Conservation (phyloP, 2,888 invertebrate species). For the Isotomurus palustris region DNA sequence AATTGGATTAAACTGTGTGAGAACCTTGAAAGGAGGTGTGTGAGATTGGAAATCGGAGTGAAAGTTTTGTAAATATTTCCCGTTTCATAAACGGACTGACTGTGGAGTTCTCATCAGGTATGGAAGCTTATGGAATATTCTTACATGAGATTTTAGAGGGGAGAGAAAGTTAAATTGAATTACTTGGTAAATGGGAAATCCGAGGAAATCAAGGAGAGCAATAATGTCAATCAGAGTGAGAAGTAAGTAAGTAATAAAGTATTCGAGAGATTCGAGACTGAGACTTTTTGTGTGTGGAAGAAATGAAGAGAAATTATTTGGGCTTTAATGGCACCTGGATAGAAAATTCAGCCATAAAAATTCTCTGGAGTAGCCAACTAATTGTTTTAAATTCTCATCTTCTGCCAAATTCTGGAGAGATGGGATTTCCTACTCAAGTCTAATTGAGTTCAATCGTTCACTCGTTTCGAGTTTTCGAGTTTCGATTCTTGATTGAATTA, state of each 20-base stretch:
- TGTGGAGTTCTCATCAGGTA: slow-evolving; percentile 15
- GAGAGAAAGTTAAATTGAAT: background rate
- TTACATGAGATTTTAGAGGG: background rate
- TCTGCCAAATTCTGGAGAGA: too few relatives aligned
- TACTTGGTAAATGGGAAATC: background rate
- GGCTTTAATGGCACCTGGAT: too few relatives aligned
- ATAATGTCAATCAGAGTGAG: too few relatives aligned
- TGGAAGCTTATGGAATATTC: slow-evolving; percentile 1
- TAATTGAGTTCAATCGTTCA: too few relatives aligned
- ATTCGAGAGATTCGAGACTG: background rate
- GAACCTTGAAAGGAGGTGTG: too few relatives aligned
- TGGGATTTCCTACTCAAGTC: too few relatives aligned
- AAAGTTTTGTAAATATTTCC: slow-evolving; percentile 1
- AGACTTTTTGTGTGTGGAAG: background rate
- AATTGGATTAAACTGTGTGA: too few relatives aligned
- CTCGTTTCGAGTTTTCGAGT: too few relatives aligned
- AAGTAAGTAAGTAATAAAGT: background rate
- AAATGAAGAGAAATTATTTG: background rate
- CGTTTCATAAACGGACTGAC: background rate
- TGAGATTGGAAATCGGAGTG: background rate
- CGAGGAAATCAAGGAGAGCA: background rate
- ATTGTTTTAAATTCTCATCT: slow-evolving; percentile 45
- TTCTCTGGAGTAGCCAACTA: slow-evolving; percentile 33
- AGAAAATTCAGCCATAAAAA: slow-evolving; percentile 38
- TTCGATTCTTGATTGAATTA: too few relatives aligned